A percentile compares a stretch with the other conserved stretches of the same genome.
phyloP scores from a whole-genome alignment of 2,797 vertebrate species.

The Pangasius macronema region DNA sequence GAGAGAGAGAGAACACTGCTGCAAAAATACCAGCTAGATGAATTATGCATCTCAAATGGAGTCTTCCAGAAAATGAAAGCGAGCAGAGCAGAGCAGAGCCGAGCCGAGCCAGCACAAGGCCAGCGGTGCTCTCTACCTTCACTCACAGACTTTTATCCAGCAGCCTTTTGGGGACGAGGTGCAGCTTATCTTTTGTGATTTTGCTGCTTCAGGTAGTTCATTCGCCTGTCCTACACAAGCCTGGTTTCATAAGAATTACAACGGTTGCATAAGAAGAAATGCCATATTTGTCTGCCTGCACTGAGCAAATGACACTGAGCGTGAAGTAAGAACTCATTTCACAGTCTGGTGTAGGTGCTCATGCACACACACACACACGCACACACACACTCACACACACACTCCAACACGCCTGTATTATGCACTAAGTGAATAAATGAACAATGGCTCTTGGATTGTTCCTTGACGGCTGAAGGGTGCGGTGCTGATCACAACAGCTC shows the following conservation, averaged over 20 bases:
- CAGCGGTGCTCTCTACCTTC: background rate
- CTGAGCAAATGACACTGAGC: background rate
- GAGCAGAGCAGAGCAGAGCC: slow-evolving; percentile 7
- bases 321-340: background rate
- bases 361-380: background rate
- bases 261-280: background rate
- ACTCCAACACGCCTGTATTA: background rate
- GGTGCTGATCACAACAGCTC: slow-evolving; percentile 17
- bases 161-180: background rate
- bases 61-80: slow-evolving; percentile 47
- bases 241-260: background rate
- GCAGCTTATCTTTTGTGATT: background rate
- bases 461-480: background rate
- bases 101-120: slow-evolving; percentile 7
- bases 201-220: background rate
- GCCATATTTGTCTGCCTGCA: background rate
- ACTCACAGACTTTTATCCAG: background rate
- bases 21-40: slow-evolving; percentile 45
- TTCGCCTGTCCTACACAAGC: background rate
- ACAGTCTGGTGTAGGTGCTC: too few species aligned
- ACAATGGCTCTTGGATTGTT: slow-evolving; percentile 8
- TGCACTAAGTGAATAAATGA: background rate
- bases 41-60: slow-evolving; percentile 53
- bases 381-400: background rate
- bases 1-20: slow-evolving; percentile 3